Evolutionary conservation across 2,888 invertebrate species (phyloP).

Genomic region (Mactromeris polynyma): DNA sequence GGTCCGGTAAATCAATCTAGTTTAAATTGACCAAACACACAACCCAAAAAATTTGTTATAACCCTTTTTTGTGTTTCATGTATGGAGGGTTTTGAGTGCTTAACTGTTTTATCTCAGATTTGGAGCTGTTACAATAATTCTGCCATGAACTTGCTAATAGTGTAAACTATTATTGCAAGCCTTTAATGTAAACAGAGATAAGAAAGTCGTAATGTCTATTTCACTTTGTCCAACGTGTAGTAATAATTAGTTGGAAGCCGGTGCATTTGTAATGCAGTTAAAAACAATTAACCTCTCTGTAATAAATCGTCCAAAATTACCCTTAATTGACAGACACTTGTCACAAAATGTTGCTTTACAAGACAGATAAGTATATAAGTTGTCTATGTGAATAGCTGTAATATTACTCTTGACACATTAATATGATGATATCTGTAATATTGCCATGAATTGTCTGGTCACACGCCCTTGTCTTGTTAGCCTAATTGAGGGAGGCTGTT

Average conservation of each 20-base stretch:
- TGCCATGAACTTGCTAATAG: no score
- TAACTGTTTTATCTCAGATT: no score
- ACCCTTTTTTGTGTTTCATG: no score
- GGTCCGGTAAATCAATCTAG: no score
- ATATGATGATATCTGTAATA: constrained; percentile 14
- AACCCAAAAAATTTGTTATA: no score
- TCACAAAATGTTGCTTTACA: constrained; percentile 25
- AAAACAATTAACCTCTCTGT: constrained; percentile 34
- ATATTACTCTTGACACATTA: constrained; percentile 26
- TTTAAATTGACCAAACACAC: no score
- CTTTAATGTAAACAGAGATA: no score
- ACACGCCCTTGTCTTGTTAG: not conserved
- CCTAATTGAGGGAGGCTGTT: not conserved
- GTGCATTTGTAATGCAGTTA: not conserved
- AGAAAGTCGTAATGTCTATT: not conserved
- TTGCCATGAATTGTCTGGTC: constrained; percentile 40
- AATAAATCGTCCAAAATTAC: constrained; percentile 41
- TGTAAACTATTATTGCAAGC: no score
- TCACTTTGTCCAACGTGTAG: not conserved
- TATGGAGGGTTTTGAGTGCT: no score
- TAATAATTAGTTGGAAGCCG: not conserved
- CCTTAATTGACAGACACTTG: constrained; percentile 42
- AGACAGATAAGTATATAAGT: constrained; percentile 37
- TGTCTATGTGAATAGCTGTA: constrained; percentile 6
- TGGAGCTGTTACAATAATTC: no score